A percentile compares a stretch with the other conserved stretches of the same genome.
phyloP scores from a whole-genome alignment of 2,888 invertebrate species.

The Tromatobia lineatoria region DNA sequence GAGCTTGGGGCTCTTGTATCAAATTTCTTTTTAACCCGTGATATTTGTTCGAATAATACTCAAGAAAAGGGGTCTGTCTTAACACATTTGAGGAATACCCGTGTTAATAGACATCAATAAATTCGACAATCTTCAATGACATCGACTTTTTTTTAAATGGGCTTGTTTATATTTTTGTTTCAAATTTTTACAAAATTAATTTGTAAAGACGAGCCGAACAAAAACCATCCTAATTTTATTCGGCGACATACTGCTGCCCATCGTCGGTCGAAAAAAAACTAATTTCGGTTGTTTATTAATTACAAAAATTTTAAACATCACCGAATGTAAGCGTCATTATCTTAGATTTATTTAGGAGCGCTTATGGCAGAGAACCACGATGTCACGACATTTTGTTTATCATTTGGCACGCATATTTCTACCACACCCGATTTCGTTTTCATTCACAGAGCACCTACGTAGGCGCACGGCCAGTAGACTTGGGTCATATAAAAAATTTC shows the following conservation, averaged over 20 bases:
- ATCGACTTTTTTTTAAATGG: no score
- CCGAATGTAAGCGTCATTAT: conserved; percentile 30
- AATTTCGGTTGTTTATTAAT: background rate
- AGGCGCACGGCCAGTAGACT: conserved; percentile 71
- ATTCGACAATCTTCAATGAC: no score
- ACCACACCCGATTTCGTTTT: conserved; percentile 67
- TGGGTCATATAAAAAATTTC: conserved; percentile 43
- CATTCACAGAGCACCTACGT: conserved; percentile 66
- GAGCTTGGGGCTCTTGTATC: no score
- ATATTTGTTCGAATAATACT: no score
- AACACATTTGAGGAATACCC: no score
- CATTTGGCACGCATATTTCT: conserved; percentile 69
- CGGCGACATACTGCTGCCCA: background rate
- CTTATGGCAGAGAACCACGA: conserved; percentile 55
- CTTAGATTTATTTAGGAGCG: conserved; percentile 60
- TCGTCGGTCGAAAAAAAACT: background rate
- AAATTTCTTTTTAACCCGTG: no score
- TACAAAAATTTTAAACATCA: background rate
- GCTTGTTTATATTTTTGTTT: no score
- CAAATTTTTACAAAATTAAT: no score
- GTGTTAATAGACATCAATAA: no score
- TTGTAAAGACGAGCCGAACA: no score
- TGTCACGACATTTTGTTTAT: conserved; percentile 49
- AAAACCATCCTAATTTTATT: no score
- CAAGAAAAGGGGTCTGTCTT: no score